Evolutionary conservation across 2,797 vertebrate genomes (phyloP).

Genomic region (Petrocephalus schoutedeni): DNA sequence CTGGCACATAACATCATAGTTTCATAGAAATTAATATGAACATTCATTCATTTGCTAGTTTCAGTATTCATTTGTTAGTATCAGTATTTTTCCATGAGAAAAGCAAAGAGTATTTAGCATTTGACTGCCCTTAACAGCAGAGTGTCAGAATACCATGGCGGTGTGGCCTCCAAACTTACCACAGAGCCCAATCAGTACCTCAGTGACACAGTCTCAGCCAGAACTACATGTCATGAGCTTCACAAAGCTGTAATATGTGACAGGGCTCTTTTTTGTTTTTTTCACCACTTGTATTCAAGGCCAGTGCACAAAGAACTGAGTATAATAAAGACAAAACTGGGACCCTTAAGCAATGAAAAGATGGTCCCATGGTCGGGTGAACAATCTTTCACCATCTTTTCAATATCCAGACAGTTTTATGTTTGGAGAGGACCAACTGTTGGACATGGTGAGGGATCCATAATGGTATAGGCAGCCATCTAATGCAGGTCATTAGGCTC

Average conservation of each 20-base stretch:
- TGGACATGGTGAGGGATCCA: too few species aligned
- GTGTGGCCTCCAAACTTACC: neutral
- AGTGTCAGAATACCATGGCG: neutral
- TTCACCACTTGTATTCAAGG: neutral
- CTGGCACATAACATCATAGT: neutral
- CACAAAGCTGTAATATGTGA: neutral
- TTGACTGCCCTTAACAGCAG: neutral
- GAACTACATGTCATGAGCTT: neutral
- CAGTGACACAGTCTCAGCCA: neutral
- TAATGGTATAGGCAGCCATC: too few species aligned
- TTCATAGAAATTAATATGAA: neutral
- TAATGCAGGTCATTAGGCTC: too few species aligned
- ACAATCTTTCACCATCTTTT: too few species aligned
- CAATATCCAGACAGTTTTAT: too few species aligned
- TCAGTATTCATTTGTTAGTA: neutral
- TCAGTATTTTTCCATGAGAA: neutral
- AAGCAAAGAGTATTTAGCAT: neutral
- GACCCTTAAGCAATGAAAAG: neutral
- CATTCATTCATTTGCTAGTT: neutral
- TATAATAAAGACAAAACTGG: neutral
- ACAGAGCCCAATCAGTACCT: neutral
- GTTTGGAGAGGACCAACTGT: too few species aligned
- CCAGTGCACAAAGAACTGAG: neutral
- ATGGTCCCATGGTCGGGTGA: neutral
- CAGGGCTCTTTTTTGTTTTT: neutral